Conservation (phyloP, 1,140 invertebrate genomes). For the Drosophila nikananu region DNA sequence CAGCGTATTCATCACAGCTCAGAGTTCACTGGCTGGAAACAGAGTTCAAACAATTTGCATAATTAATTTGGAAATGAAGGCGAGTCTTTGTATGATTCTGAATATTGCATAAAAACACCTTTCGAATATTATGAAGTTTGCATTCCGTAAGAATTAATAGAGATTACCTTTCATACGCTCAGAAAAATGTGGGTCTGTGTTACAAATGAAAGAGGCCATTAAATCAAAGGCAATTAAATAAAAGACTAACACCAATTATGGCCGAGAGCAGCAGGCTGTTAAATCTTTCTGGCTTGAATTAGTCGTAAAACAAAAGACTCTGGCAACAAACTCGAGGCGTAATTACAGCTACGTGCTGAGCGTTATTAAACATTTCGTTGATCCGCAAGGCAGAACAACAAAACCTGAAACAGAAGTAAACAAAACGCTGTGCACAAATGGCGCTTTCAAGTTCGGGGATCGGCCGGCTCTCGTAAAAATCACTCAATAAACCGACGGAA, state of each 20-base stretch:
- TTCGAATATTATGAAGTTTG: slow-evolving; percentile 2
- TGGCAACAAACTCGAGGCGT: slow-evolving; percentile 62
- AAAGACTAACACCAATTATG: slow-evolving; percentile 52
- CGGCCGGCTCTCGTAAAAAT: slow-evolving; percentile 49
- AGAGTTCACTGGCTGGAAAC: slow-evolving; percentile 23
- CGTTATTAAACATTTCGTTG: slow-evolving; percentile 44
- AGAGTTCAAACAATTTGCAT: slow-evolving; percentile 41
- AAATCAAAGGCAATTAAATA: slow-evolving; percentile 36
- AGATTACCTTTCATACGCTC: neutral
- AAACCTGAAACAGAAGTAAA: slow-evolving; percentile 40
- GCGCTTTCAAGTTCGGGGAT: slow-evolving; percentile 29
- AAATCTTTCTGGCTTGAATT: slow-evolving; percentile 49
- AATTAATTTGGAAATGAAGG: slow-evolving; percentile 1
- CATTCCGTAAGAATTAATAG: neutral
- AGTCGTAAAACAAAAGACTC: slow-evolving; percentile 76
- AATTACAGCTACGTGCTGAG: slow-evolving; percentile 73
- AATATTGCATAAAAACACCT: slow-evolving; percentile 23
- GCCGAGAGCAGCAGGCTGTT: slow-evolving; percentile 37
- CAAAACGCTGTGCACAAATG: slow-evolving; percentile 29
- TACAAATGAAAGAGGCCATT: slow-evolving; percentile 28
- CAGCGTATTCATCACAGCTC: slow-evolving; percentile 9
- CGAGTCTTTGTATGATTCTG: slow-evolving; percentile 10
- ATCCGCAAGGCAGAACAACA: slow-evolving; percentile 33
- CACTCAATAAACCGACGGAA: slow-evolving; percentile 70
- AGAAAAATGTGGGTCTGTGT: slow-evolving; percentile 34